Evolutionary conservation across 2,888 invertebrate genomes (phyloP).

Genomic region (Nysson spinosus): DNA sequence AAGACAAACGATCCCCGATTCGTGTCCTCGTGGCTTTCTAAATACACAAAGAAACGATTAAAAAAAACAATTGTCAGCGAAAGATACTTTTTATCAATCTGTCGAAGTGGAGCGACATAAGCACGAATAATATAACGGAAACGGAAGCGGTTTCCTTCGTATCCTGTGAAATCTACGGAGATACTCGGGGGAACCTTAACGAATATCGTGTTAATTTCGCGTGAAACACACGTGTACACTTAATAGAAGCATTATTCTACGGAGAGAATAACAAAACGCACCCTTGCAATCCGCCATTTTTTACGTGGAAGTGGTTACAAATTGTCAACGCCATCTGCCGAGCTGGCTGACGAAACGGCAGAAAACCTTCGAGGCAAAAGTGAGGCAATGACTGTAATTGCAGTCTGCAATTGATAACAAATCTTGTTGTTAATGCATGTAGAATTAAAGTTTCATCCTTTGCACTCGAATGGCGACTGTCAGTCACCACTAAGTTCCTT

Average conservation of each 20-base stretch:
- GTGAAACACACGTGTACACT: slow-evolving; percentile 8
- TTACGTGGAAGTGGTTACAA: slow-evolving; percentile 44
- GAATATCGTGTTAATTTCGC: neutral
- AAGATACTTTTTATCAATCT: slow-evolving; percentile 21
- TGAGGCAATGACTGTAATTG: too few species aligned
- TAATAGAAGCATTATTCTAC: slow-evolving; percentile 49
- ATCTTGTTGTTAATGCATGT: too few species aligned
- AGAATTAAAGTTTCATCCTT: too few species aligned
- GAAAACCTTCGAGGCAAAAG: too few species aligned
- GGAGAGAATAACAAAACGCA: slow-evolving; percentile 67
- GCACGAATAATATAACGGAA: neutral
- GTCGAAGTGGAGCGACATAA: slow-evolving; percentile 4
- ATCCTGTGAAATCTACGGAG: neutral
- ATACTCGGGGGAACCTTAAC: neutral
- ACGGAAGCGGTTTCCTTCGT: neutral
- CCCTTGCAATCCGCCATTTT: slow-evolving; percentile 74
- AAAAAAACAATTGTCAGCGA: slow-evolving; percentile 40
- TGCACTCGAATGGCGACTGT: too few species aligned
- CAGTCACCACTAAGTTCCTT: too few species aligned
- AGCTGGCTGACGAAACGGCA: neutral
- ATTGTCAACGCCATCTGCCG: slow-evolving; percentile 27
- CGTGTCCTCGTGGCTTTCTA: slow-evolving; percentile 66
- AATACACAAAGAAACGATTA: slow-evolving; percentile 43
- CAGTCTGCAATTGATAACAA: too few species aligned
- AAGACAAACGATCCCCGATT: slow-evolving; percentile 65